phyloP scores from a whole-genome alignment of 2,888 invertebrate species.

The Rhyacophila evoluta region DNA sequence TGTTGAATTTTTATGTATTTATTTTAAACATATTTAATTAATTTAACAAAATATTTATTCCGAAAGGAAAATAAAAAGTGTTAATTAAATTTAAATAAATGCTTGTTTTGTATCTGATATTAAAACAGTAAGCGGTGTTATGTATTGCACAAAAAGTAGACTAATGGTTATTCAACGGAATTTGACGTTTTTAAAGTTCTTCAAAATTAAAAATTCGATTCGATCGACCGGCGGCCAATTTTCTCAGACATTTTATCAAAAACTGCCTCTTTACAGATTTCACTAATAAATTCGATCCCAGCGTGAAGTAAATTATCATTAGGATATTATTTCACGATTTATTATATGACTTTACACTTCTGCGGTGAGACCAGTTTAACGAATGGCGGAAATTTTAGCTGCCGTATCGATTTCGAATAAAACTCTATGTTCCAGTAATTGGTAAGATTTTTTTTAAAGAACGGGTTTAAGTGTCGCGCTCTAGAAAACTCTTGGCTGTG shows the following conservation, averaged over 20 bases:
- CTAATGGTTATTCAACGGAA: no score
- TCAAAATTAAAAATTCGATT: not conserved
- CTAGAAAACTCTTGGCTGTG: not conserved
- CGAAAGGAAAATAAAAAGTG: no score
- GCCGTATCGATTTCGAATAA: slow-evolving; percentile 37
- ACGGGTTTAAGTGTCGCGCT: slow-evolving; percentile 34
- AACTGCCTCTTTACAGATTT: not conserved
- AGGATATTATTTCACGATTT: not conserved
- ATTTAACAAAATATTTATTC: no score
- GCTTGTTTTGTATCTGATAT: no score
- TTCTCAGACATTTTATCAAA: not conserved
- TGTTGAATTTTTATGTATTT: no score
- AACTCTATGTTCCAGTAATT: slow-evolving; percentile 31
- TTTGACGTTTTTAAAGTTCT: no score
- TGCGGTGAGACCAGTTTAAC: not conserved
- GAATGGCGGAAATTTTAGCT: slow-evolving; percentile 22
- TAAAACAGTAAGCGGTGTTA: no score
- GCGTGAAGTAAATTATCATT: not conserved
- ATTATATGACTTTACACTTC: not conserved
- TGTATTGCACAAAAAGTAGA: no score
- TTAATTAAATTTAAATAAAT: no score
- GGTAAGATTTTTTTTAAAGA: slow-evolving; percentile 32
- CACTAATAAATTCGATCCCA: not conserved
- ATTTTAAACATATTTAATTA: no score
- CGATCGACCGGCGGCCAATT: not conserved